These are phyloP conservation scores for Hirtodrosophila duncani DNA, from an alignment of 2,888 invertebrate species.

Conservation along the genomic window DNA sequence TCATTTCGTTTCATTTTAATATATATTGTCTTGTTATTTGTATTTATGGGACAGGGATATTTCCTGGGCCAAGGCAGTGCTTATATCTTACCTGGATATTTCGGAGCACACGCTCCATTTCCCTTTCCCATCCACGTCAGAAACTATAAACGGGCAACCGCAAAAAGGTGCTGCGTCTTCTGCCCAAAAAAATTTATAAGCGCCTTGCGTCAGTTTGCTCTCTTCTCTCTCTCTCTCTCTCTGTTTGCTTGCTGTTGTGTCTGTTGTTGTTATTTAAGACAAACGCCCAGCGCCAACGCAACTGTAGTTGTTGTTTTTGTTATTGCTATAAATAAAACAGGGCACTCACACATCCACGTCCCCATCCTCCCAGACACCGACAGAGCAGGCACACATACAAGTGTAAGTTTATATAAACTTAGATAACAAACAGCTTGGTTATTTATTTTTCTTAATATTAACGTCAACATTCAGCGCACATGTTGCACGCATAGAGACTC, in stretches of 20 bases:
- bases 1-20: constrained; percentile 14
- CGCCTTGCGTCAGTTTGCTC: constrained; percentile 52
- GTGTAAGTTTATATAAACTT: constrained; percentile 65
- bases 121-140: too few relatives aligned
- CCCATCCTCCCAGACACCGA: background rate
- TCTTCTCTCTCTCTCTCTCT: background rate
- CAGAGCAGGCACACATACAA: background rate
- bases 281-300: constrained; percentile 54
- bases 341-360: constrained; percentile 19
- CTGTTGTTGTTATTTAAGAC: constrained; percentile 60
- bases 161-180: too few relatives aligned
- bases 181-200: constrained; percentile 58
- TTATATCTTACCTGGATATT: too few relatives aligned
- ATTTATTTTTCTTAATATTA: constrained; percentile 72
- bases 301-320: constrained; percentile 67
- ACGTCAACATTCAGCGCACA: constrained; percentile 73
- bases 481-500: constrained; percentile 69
- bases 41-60: too few relatives aligned
- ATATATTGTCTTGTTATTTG: constrained; percentile 41
- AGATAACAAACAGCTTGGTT: constrained; percentile 71
- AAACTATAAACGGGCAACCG: too few relatives aligned
- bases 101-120: too few relatives aligned
- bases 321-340: constrained; percentile 70
- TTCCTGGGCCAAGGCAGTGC: too few relatives aligned
- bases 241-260: too few relatives aligned